Conservation (phyloP, 1,140 invertebrate genomes). For the Papilio dardanus region DNA sequence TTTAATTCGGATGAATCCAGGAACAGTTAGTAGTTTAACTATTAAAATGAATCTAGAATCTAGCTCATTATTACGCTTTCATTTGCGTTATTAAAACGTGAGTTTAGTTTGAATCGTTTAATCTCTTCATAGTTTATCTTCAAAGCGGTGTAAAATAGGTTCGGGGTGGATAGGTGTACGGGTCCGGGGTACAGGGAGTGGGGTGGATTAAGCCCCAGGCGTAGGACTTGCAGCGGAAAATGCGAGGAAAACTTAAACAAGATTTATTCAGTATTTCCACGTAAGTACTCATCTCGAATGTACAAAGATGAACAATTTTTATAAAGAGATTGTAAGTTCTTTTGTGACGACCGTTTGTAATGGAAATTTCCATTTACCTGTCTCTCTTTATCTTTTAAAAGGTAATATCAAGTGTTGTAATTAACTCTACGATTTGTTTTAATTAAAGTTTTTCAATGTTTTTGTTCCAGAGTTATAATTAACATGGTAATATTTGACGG, state of each 20-base stretch:
- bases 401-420: not conserved
- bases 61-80: not conserved
- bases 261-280: constrained; percentile 6
- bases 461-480: too few species aligned
- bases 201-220: not conserved
- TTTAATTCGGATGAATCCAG: too few species aligned
- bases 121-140: constrained; percentile 8
- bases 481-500: not conserved
- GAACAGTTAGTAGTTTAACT: too few species aligned
- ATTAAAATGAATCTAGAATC: too few species aligned
- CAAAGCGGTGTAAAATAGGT: not conserved
- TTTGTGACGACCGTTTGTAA: not conserved
- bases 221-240: not conserved
- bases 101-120: constrained; percentile 9
- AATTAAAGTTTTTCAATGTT: too few species aligned
- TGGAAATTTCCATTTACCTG: not conserved
- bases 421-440: not conserved
- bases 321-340: not conserved
- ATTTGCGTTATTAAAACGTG: not conserved
- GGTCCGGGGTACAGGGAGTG: not conserved
- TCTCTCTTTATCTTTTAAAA: not conserved
- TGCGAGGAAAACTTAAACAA: constrained; percentile 12
- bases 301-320: not conserved
- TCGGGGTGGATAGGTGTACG: not conserved
- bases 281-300: constrained; percentile 1